phyloP scores from a whole-genome alignment of 2,113 vertebrate genomes.

The Platichthys flesus region DNA sequence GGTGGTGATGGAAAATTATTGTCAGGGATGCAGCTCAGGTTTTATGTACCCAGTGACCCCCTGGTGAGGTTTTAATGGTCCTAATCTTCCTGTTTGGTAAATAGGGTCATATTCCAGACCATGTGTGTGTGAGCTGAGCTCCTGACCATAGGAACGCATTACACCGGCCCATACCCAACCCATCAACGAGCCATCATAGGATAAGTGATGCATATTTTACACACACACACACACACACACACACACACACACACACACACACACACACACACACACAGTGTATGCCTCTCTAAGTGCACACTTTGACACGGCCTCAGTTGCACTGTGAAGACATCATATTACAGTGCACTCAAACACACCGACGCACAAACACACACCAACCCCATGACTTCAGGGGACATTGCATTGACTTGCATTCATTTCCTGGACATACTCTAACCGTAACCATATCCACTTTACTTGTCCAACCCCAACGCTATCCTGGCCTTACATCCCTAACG shows the following conservation, averaged over 20 bases:
- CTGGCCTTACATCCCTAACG: neutral
- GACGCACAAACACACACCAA: neutral
- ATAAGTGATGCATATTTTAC: constrained; percentile 63
- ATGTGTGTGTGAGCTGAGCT: constrained; percentile 34
- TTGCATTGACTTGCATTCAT: neutral
- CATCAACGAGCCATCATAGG: constrained; percentile 47
- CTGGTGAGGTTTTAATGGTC: constrained; percentile 32
- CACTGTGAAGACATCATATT: constrained; percentile 60
- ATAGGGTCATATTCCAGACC: constrained; percentile 44
- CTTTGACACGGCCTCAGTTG: constrained; percentile 41
- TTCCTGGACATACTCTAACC: neutral
- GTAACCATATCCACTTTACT: neutral
- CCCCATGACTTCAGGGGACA: neutral
- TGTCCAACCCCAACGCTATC: neutral
- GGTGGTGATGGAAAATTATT: neutral
- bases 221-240: no score
- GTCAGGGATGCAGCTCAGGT: neutral
- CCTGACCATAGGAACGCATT: constrained; percentile 58
- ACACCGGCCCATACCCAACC: constrained; percentile 14
- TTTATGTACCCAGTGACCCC: neutral
- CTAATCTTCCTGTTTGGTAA: constrained; percentile 60
- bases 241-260: no score
- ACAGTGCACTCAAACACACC: constrained; percentile 42
- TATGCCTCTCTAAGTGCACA: constrained; percentile 66
- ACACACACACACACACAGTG: constrained; percentile 5